Percentiles rank a stretch among this genome's conserved stretches.
phyloP scores from a whole-genome alignment of 2,113 vertebrate genomes.

The Microcebus murinus region DNA sequence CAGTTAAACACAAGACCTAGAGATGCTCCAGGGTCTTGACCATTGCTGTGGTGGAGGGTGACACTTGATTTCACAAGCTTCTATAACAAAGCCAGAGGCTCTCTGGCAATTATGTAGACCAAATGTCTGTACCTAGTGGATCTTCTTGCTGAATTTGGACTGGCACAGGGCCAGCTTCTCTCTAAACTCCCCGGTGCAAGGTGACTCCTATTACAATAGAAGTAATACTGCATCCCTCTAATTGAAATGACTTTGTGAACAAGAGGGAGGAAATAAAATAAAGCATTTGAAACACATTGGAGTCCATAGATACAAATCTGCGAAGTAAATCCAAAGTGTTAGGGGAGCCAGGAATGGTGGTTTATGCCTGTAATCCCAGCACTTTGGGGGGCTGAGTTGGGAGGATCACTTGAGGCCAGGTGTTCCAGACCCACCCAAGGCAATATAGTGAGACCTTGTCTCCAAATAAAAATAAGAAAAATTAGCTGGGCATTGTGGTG shows the following conservation, averaged over 20 bases:
- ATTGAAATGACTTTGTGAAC: not conserved
- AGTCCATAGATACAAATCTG: not conserved
- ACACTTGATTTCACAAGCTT: constrained; percentile 51
- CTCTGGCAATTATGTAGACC: constrained; percentile 1
- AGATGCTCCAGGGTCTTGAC: not conserved
- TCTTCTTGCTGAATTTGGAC: constrained; percentile 59
- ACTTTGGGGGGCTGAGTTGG: no score
- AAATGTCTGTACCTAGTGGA: constrained; percentile 57
- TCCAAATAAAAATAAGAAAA: not conserved
- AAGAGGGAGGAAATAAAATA: not conserved
- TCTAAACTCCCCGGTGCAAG: constrained; percentile 29
- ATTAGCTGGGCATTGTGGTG: not conserved
- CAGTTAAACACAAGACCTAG: not conserved
- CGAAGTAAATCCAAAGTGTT: not conserved
- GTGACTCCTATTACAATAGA: constrained; percentile 39
- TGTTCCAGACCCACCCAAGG: no score
- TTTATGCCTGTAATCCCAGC: no score
- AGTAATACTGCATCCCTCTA: not conserved
- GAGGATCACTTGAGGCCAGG: no score
- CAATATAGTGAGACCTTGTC: not conserved
- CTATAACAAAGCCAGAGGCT: not conserved
- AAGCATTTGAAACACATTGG: not conserved
- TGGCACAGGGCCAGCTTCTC: constrained; percentile 14
- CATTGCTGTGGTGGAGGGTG: not conserved
- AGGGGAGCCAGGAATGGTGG: no score